Evolutionary conservation across 2,113 vertebrate species (phyloP).

Genomic region (Leuciscus idus): DNA sequence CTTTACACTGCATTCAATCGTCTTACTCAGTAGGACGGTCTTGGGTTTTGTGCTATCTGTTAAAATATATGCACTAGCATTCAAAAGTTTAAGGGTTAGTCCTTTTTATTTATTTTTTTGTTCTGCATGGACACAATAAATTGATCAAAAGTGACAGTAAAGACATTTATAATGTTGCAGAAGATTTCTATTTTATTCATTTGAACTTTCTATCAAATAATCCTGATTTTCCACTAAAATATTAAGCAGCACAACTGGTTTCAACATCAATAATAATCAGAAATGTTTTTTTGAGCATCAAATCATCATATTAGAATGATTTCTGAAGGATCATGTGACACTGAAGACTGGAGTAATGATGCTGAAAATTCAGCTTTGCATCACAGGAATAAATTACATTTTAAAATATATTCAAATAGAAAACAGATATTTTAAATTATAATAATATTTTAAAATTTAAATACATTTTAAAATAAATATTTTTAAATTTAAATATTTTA

Average conservation of each 20-base stretch:
- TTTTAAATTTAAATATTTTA: too few relatives aligned
- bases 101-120: background rate
- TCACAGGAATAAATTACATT: background rate
- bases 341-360: background rate
- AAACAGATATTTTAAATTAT: background rate
- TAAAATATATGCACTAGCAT: background rate
- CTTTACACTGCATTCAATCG: background rate
- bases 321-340: background rate
- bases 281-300: background rate
- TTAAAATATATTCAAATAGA: background rate
- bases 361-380: background rate
- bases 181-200: too few relatives aligned
- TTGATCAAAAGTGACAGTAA: too few relatives aligned
- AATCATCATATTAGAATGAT: background rate
- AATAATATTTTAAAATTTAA: background rate
- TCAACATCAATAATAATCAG: background rate
- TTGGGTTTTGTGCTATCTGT: background rate
- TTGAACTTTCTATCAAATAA: too few relatives aligned
- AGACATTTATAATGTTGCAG: too few relatives aligned
- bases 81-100: background rate
- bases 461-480: too few relatives aligned
- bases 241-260: background rate
- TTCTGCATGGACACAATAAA: too few relatives aligned
- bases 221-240: background rate
- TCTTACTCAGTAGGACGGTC: background rate